phyloP scores from a whole-genome alignment of 2,113 vertebrate genomes.

The Sciurus niger region DNA sequence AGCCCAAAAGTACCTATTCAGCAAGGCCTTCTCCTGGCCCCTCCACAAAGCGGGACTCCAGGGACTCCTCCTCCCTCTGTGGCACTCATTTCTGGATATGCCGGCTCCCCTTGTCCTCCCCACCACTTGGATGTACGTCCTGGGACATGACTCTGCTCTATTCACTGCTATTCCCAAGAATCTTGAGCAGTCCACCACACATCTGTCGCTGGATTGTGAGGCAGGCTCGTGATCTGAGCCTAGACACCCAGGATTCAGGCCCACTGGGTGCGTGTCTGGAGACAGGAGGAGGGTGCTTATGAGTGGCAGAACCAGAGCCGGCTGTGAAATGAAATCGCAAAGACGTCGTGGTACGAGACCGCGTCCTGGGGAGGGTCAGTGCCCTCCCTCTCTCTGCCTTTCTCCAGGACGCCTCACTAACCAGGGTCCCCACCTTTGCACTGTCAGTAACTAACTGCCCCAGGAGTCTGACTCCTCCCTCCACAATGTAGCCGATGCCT shows the following conservation, averaged over 20 bases:
- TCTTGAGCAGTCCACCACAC: background rate
- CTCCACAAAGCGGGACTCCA: background rate
- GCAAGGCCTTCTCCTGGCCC: background rate
- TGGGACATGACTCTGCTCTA: background rate
- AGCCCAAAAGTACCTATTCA: background rate
- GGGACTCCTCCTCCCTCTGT: accelerated
- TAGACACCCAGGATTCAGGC: background rate
- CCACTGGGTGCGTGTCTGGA: accelerated
- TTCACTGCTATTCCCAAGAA: background rate
- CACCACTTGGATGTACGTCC: background rate
- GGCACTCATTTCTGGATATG: no score
- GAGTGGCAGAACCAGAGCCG: no score
- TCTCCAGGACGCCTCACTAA: no score
- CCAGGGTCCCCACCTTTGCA: no score
- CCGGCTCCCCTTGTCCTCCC: background rate
- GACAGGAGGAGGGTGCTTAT: background rate
- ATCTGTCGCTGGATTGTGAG: background rate
- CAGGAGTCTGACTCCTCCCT: no score
- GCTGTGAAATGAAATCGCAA: no score
- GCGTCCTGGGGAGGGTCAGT: no score
- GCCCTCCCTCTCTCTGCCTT: no score
- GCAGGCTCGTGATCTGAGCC: background rate
- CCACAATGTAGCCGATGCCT: no score
- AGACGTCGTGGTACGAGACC: no score
- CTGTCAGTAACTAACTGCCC: no score